A percentile compares a stretch with the other conserved stretches of the same genome.
Evolutionary conservation across 2,888 invertebrate genomes (phyloP).

Genomic region (Liposcelis brunnea): DNA sequence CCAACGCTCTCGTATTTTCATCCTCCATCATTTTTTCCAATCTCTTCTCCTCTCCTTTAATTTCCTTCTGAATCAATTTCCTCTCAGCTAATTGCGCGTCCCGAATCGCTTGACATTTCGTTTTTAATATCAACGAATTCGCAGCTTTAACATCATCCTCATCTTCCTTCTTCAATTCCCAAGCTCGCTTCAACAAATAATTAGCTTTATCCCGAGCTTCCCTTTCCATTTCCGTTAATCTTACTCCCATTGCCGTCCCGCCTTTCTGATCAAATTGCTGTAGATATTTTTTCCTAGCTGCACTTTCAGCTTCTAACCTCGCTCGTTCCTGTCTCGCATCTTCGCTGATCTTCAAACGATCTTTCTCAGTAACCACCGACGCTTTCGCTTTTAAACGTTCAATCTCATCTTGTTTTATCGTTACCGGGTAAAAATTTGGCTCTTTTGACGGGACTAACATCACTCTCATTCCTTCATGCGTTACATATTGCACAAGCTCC

Average conservation of each 20-base stretch:
- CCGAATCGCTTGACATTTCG: conserved; percentile 69
- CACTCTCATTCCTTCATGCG: conserved; percentile 28
- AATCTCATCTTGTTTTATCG: conserved; percentile 41
- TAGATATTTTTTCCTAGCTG: conserved; percentile 34
- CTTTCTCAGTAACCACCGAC: conserved; percentile 33
- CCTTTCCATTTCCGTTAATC: conserved; percentile 25
- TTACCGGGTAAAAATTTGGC: conserved; percentile 36
- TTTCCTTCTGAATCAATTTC: conserved; percentile 24
- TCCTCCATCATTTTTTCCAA: conserved; percentile 55
- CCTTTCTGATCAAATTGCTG: conserved; percentile 23
- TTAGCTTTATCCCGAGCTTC: conserved; percentile 31
- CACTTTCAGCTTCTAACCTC: conserved; percentile 37
- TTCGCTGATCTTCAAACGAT: conserved; percentile 28
- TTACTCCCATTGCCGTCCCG: conserved; percentile 13
- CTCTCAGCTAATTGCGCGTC: conserved; percentile 63
- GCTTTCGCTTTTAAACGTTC: conserved; percentile 40
- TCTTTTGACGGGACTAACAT: conserved; percentile 34
- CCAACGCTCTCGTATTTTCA: conserved; percentile 35
- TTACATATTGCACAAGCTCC: conserved; percentile 23
- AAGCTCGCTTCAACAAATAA: conserved; percentile 33
- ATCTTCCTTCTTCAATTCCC: conserved; percentile 35
- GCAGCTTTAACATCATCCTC: conserved; percentile 51
- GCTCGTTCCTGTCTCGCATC: conserved; percentile 28
- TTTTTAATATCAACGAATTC: conserved; percentile 61
- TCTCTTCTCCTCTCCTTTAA: conserved; percentile 29